phyloP scores from a whole-genome alignment of 1,140 invertebrate genomes.

The Idris sp. region DNA sequence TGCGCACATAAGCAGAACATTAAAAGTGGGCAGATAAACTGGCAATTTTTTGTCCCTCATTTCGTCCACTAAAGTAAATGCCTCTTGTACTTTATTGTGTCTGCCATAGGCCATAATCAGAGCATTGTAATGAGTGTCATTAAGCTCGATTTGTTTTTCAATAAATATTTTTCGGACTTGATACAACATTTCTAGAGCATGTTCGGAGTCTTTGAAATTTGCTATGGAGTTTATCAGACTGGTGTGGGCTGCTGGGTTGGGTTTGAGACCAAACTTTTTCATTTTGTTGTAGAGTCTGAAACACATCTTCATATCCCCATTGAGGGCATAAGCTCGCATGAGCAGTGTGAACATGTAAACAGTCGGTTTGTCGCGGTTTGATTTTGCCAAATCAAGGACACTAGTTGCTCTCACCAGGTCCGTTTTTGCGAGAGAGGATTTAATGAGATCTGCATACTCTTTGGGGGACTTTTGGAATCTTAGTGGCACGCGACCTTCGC shows the following conservation, averaged over 20 bases:
- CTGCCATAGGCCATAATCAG: slow-evolving; percentile 94
- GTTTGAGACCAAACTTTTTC: slow-evolving; percentile 85
- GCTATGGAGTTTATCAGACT: slow-evolving; percentile 93
- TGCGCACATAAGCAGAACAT: slow-evolving; percentile 90
- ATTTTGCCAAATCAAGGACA: slow-evolving; percentile 87
- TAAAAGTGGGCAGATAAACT: slow-evolving; percentile 84
- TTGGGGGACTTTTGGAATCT: slow-evolving; percentile 76
- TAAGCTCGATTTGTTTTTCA: slow-evolving; percentile 83
- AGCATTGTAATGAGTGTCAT: slow-evolving; percentile 88
- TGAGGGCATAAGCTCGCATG: slow-evolving; percentile 87
- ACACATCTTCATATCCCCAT: slow-evolving; percentile 90
- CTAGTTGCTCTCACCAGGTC: slow-evolving; percentile 86
- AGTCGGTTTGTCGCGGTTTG: slow-evolving; percentile 87
- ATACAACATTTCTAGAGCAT: slow-evolving; percentile 78
- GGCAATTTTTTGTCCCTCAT: slow-evolving; percentile 84
- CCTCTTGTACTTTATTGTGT: slow-evolving; percentile 85
- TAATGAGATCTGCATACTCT: slow-evolving; percentile 85
- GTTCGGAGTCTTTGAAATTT: slow-evolving; percentile 84
- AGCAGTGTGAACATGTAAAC: slow-evolving; percentile 89
- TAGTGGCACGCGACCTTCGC: slow-evolving; percentile 47
- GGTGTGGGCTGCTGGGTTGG: slow-evolving; percentile 86
- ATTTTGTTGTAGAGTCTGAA: slow-evolving; percentile 90
- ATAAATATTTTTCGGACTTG: slow-evolving; percentile 83
- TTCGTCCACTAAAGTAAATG: slow-evolving; percentile 90
- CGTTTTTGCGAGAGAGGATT: slow-evolving; percentile 80